Base-by-base conservation (phyloP, 2,888 invertebrate genomes). In the Disparrhopalites patrizii region DNA sequence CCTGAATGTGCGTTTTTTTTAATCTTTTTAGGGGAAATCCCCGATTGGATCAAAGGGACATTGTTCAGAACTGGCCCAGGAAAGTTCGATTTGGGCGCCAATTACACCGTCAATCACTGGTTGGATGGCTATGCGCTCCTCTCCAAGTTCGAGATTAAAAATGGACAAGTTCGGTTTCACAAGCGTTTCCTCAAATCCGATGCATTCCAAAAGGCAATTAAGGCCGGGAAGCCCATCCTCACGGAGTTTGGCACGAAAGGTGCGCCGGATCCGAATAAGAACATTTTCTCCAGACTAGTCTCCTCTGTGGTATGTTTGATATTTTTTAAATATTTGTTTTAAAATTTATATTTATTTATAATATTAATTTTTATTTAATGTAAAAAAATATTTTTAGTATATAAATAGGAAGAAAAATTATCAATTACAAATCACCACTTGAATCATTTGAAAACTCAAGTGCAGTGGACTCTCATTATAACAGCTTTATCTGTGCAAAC, bases 61-160 rank as follows among this genome's bases (percentile, higher is more conserved):
- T 77, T 81, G 55, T 71, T 82, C 5, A 74, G 80, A 65, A 77
- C 80, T 66, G 84, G 84, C 4, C 82, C 83, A 0, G 84, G 81
- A 28, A 78, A 81, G 67, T 82, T 79, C 76, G 79, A 81, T 62
- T 75, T 79, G 15, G 76, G 79, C 25, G n/a, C n/a, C n/a, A 78
- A 77, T 40, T 79, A 78, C 62, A 76, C 78, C 15, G 75, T 79
- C 62, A 79, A 79, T 31, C 82, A 82, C 68, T 78, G 80, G 77
- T 79, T 82, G 65, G 83, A 83, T 74, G 82, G 82, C 0, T 77
- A 80, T 20, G 63, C 69, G 0, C 77, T 82, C 13, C 68, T 83
- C 27, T 79, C 79, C 68, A 79, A 79, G 62, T 82, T 81, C 72
- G 77, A 77, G 43, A 79, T 83, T 52, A 69, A 76, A n/a, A 75